Evolutionary conservation across 2,888 invertebrate species (phyloP).

Genomic region (Camponotus fellah): DNA sequence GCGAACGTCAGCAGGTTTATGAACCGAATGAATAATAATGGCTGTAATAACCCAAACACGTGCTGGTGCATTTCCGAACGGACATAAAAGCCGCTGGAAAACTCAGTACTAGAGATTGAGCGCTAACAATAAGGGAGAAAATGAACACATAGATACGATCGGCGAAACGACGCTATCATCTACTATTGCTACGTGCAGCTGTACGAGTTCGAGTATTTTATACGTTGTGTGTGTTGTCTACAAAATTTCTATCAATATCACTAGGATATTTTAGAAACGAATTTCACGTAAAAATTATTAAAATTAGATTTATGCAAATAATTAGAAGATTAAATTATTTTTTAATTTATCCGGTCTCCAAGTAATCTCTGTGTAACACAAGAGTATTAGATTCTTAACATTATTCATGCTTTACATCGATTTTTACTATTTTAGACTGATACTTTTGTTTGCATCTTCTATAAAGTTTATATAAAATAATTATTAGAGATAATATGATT

Average conservation of each 20-base stretch:
- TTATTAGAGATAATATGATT: not conserved
- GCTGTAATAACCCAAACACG: constrained; percentile 48
- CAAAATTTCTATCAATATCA: constrained; percentile 10
- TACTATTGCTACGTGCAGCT: constrained; percentile 58
- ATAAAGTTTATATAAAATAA: constrained; percentile 1
- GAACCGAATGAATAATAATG: constrained; percentile 49
- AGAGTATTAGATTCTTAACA: not conserved
- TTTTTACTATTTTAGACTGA: not conserved
- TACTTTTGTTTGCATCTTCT: not conserved
- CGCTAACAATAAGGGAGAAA: constrained; percentile 68
- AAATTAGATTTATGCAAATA: not conserved
- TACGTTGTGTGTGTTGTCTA: not conserved
- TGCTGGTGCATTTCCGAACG: constrained; percentile 38
- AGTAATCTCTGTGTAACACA: too few relatives aligned
- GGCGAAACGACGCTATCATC: constrained; percentile 61
- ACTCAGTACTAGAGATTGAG: constrained; percentile 62
- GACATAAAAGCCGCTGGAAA: constrained; percentile 44
- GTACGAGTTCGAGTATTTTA: constrained; percentile 47
- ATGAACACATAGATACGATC: constrained; percentile 68
- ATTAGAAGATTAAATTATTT: not conserved
- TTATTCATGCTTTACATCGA: not conserved
- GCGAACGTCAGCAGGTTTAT: not conserved
- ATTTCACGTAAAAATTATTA: constrained; percentile 3
- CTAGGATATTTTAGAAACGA: not conserved
- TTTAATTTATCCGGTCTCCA: not conserved